A percentile compares a stretch with the other conserved stretches of the same genome.
Conservation (phyloP, 2,113 vertebrate genomes). For the Laticauda colubrina region DNA sequence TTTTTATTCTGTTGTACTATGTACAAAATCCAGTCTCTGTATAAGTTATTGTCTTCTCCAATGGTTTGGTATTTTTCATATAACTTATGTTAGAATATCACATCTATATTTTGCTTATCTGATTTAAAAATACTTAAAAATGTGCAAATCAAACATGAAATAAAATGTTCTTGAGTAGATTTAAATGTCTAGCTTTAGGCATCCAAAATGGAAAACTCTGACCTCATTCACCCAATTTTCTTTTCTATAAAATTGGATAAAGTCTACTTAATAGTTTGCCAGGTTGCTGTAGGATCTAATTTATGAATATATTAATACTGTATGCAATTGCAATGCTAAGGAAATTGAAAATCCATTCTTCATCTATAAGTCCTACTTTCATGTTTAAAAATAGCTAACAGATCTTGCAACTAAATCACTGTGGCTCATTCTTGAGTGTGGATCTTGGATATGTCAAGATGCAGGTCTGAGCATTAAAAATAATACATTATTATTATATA, state of each 20-base stretch:
- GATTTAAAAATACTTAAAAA: constrained; percentile 8
- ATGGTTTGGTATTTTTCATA: background rate
- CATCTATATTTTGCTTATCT: constrained; percentile 27
- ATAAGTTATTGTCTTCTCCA: background rate
- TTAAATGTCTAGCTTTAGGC: constrained; percentile 15
- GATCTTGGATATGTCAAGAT: background rate
- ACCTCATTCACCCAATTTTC: constrained; percentile 16
- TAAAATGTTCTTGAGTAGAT: background rate
- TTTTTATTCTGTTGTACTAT: background rate
- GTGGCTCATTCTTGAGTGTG: background rate
- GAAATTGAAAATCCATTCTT: constrained; percentile 24
- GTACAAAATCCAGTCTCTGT: background rate
- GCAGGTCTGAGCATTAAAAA: background rate
- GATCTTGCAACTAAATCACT: background rate
- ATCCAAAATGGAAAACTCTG: background rate
- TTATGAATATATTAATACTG: background rate
- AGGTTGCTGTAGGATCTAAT: background rate
- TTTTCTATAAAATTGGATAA: constrained; percentile 5
- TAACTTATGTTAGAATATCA: constrained; percentile 4
- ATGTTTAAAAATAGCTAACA: background rate
- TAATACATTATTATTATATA: background rate
- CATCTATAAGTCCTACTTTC: background rate
- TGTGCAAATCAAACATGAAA: constrained; percentile 13
- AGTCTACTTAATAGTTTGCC: constrained; percentile 19
- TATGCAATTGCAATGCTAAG: background rate